Evolutionary conservation across 1,140 invertebrate genomes (phyloP).

Genomic region (Zaprionus tsacasi): DNA sequence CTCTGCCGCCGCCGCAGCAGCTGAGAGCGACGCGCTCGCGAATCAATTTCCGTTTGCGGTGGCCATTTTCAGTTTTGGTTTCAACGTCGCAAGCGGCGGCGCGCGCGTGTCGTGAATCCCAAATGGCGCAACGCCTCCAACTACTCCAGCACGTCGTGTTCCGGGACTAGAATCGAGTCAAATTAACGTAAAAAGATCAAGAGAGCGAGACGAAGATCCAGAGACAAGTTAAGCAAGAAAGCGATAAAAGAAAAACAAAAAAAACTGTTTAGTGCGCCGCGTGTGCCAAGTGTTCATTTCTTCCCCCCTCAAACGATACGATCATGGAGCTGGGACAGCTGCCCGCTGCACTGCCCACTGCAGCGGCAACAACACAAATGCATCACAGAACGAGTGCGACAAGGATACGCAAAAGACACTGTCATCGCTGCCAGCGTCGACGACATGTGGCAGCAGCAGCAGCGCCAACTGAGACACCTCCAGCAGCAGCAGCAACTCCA

Average conservation of each 20-base stretch:
- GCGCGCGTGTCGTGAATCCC: conserved; percentile 76
- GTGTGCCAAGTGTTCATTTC: conserved; percentile 10
- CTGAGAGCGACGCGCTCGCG: conserved; percentile 52
- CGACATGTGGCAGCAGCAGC: conserved; percentile 1
- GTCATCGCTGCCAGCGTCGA: conserved; percentile 31
- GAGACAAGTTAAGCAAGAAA: conserved; percentile 19
- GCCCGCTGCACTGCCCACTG: conserved; percentile 20
- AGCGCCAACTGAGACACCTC: conserved; percentile 14
- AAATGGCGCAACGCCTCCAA: conserved; percentile 50
- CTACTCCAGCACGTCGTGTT: conserved; percentile 20
- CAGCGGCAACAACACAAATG: conserved; percentile 44
- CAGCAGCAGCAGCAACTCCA: conserved; percentile 9
- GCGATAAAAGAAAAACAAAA: conserved; percentile 4
- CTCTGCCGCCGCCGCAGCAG: conserved; percentile 22
- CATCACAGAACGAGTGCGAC: conserved; percentile 59
- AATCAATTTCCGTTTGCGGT: conserved; percentile 83
- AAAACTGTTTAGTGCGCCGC: not conserved
- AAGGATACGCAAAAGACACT: conserved; percentile 71
- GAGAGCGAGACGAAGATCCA: conserved; percentile 14
- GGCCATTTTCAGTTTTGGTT: conserved; percentile 80
- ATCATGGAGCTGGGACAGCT: conserved; percentile 45
- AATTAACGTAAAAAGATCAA: conserved; percentile 50
- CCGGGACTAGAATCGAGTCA: conserved; percentile 31
- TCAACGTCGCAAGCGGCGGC: conserved; percentile 68
- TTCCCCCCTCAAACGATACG: conserved; percentile 2